phyloP scores from a whole-genome alignment of 2,113 vertebrate species.

The Peromyscus polionotus region DNA sequence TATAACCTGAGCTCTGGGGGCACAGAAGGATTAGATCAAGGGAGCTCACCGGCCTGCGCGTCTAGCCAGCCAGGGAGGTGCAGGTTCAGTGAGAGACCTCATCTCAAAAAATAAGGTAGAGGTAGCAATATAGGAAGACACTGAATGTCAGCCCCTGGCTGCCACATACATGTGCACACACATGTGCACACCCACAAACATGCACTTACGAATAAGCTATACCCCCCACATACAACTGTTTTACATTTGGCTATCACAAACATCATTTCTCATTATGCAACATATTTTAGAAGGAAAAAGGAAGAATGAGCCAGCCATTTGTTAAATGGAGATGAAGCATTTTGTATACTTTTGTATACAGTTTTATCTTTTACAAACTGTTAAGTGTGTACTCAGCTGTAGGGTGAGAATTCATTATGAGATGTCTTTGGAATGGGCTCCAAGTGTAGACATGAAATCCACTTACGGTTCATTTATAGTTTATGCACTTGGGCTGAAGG shows the following conservation, averaged over 20 bases:
- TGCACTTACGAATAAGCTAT: neutral
- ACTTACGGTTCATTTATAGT: neutral
- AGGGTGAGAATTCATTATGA: neutral
- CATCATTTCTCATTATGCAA: neutral
- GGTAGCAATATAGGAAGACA: neutral
- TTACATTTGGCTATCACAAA: neutral
- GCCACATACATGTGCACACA: neutral
- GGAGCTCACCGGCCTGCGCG: neutral
- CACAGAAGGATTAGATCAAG: too few relatives aligned
- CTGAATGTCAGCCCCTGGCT: neutral
- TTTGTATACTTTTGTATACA: neutral
- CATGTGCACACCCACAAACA: neutral
- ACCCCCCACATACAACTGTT: neutral
- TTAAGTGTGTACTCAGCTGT: neutral
- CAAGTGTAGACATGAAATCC: neutral
- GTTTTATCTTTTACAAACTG: neutral
- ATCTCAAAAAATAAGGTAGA: neutral
- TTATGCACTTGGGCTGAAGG: neutral
- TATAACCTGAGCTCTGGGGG: neutral
- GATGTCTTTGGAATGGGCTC: neutral
- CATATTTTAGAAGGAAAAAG: neutral
- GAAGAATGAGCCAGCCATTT: neutral
- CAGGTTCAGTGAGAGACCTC: neutral
- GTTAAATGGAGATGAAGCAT: neutral
- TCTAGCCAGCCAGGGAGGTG: neutral